Conservation (phyloP, 2,888 invertebrate species). For the Cyrtodaria siliqua region DNA sequence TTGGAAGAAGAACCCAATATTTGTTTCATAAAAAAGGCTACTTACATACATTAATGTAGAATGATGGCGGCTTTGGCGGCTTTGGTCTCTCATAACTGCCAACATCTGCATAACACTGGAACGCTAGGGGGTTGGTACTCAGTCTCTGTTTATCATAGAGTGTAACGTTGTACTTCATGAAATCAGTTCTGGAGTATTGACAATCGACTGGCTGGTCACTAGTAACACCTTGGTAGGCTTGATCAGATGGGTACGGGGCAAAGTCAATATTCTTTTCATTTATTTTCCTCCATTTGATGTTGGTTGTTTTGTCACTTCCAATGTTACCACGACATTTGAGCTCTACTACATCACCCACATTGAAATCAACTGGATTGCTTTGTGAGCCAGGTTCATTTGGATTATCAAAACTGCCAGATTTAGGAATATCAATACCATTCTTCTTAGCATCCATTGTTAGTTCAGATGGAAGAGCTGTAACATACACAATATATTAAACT, state of each 20-base stretch:
- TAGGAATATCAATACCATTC: conserved; percentile 1
- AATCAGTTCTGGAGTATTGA: not conserved
- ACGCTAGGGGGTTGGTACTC: not conserved
- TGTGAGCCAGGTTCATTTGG: too few relatives aligned
- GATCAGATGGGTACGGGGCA: too few relatives aligned
- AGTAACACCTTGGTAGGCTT: too few relatives aligned
- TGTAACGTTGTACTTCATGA: conserved; percentile 4
- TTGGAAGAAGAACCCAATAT: too few relatives aligned
- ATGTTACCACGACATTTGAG: not conserved
- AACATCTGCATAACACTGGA: conserved; percentile 2
- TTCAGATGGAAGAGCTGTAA: not conserved
- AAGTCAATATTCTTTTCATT: not conserved
- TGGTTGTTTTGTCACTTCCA: not conserved
- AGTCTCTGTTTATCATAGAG: not conserved
- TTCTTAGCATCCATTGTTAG: not conserved
- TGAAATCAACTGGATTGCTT: not conserved
- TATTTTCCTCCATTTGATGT: not conserved
- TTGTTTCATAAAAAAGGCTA: too few relatives aligned
- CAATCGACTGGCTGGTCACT: not conserved
- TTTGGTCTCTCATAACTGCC: not conserved
- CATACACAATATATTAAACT: too few relatives aligned
- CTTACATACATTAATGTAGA: conserved; percentile 8
- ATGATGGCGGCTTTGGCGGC: conserved; percentile 1
- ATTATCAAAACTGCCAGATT: not conserved
- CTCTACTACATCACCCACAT: conserved; percentile 7